Evolutionary conservation across 2,113 vertebrate genomes (phyloP).

Genomic region (Nyctibius bracteatus): DNA sequence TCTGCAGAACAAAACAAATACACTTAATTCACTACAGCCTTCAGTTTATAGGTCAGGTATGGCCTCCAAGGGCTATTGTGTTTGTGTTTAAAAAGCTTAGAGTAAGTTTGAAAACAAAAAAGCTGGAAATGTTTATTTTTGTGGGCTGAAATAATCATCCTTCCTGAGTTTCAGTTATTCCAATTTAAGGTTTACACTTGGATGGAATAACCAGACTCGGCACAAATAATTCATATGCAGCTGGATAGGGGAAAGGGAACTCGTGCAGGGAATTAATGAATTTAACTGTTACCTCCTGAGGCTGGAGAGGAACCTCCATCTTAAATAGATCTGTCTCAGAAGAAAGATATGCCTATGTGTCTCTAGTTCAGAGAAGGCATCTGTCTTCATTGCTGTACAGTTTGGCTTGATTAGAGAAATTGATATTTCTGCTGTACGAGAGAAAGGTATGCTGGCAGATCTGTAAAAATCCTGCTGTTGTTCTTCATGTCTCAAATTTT

Average conservation of each 20-base stretch:
- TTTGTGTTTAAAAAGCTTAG: slow-evolving; percentile 64
- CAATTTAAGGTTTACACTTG: slow-evolving; percentile 40
- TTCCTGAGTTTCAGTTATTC: slow-evolving; percentile 60
- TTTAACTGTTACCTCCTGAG: neutral
- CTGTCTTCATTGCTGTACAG: neutral
- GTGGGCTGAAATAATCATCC: slow-evolving; percentile 63
- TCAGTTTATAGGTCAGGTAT: slow-evolving; percentile 57
- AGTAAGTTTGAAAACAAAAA: slow-evolving; percentile 67
- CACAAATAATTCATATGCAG: slow-evolving; percentile 20
- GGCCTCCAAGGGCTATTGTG: slow-evolving; percentile 51
- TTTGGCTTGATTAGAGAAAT: neutral
- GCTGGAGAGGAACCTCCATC: neutral
- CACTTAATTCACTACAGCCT: slow-evolving; percentile 64
- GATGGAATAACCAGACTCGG: slow-evolving; percentile 16
- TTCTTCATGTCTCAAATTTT: neutral
- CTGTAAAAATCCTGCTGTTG: neutral
- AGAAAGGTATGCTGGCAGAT: neutral
- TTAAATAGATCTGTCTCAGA: neutral
- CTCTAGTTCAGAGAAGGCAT: neutral
- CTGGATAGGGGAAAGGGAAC: neutral
- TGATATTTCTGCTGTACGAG: neutral
- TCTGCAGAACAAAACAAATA: slow-evolving; percentile 75
- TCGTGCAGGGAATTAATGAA: neutral
- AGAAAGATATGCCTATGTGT: neutral
- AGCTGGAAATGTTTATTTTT: slow-evolving; percentile 74